Percentiles rank a stretch among this genome's conserved stretches.
Evolutionary conservation across 2,888 invertebrate genomes (phyloP).

Genomic region (Brachyptera putata): DNA sequence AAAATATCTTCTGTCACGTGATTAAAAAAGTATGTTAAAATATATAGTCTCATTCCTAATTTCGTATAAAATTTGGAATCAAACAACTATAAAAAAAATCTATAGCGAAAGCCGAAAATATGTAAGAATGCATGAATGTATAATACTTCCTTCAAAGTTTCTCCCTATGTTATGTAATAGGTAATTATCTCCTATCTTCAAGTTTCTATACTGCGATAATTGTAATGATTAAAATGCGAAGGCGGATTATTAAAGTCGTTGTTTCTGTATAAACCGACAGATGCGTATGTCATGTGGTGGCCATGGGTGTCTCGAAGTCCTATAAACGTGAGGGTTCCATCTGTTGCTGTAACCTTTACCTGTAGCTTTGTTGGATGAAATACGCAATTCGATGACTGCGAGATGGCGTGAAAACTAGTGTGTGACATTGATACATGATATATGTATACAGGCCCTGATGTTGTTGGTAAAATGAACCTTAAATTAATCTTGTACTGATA

Average conservation of each 20-base stretch:
- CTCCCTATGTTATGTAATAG: not conserved
- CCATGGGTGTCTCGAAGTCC: not conserved
- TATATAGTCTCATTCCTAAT: no score
- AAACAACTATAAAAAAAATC: not conserved
- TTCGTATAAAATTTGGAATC: no score
- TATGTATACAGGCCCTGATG: no score
- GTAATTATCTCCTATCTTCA: not conserved
- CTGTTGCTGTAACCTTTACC: not conserved
- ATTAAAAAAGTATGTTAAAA: no score
- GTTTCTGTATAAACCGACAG: not conserved
- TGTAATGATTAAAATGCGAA: conserved; percentile 7
- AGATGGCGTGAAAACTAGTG: no score
- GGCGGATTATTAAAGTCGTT: not conserved
- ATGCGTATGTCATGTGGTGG: not conserved
- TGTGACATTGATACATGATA: no score
- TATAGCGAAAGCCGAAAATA: not conserved
- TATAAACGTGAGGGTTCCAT: not conserved
- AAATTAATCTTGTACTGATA: no score
- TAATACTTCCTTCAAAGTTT: not conserved
- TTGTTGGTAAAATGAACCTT: no score
- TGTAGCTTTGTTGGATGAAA: not conserved
- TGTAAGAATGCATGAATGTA: not conserved
- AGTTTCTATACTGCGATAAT: conserved; percentile 1
- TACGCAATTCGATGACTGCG: no score
- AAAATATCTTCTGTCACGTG: no score